phyloP scores from a whole-genome alignment of 2,797 vertebrate genomes.

The Petrocephalus sullivani region DNA sequence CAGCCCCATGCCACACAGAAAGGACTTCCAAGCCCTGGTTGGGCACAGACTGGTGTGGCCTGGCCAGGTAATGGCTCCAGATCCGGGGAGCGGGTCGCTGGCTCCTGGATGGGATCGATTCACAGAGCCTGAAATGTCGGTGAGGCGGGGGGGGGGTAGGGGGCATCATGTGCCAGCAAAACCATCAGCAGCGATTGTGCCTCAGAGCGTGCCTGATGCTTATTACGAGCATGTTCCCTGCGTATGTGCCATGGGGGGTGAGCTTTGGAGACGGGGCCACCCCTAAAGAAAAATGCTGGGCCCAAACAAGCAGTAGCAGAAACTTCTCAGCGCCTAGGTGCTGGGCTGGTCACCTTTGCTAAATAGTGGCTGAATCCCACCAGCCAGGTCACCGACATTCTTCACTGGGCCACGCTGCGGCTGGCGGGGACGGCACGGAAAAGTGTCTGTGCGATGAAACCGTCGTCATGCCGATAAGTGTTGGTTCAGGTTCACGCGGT shows the following conservation, averaged over 20 bases:
- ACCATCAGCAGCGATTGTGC: background rate
- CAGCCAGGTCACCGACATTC: background rate
- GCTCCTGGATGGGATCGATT: background rate
- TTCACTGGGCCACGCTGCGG: background rate
- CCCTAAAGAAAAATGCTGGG: background rate
- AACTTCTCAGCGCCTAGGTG: background rate
- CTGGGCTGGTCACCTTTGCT: background rate
- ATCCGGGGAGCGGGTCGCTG: background rate
- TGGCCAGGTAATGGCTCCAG: background rate
- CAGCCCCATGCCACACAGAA: background rate
- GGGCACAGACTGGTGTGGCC: background rate
- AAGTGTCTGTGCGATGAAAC: background rate
- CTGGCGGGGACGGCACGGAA: background rate
- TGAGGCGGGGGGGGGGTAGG: background rate
- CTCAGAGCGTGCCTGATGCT: background rate
- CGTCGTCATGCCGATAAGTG: background rate
- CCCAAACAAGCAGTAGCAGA: background rate
- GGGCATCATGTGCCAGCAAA: background rate
- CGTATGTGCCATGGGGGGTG: background rate
- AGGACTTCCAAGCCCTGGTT: slow-evolving; percentile 9
- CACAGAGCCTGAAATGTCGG: background rate
- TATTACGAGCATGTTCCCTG: background rate
- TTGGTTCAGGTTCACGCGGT: background rate
- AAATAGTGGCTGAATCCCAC: background rate
- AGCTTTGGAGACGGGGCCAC: background rate